Evolutionary conservation across 2,888 invertebrate species (phyloP).

Genomic region (Lycocerus yunnanus): DNA sequence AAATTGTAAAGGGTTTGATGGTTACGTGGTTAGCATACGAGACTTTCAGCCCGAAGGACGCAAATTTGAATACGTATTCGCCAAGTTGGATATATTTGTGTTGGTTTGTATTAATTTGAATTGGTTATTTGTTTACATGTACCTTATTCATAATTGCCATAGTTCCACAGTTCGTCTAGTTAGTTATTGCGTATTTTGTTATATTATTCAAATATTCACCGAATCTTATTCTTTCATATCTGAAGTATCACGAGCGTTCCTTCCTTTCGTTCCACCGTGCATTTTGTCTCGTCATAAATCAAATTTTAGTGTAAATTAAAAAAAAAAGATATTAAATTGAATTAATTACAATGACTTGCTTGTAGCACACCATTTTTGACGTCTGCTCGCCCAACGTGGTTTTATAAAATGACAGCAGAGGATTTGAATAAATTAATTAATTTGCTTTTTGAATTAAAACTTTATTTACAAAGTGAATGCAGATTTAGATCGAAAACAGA

Average conservation of each 20-base stretch:
- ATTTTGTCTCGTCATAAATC: not conserved
- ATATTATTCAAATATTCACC: not conserved
- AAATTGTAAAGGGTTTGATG: not conserved
- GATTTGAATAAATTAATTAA: not conserved
- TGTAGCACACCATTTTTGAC: not conserved
- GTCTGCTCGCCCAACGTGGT: not conserved
- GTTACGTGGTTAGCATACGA: not conserved
- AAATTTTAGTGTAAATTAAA: not conserved
- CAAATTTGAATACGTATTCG: not conserved
- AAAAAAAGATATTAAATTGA: not conserved
- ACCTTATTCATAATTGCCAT: not conserved
- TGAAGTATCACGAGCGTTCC: too few species aligned
- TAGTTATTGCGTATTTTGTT: too few species aligned
- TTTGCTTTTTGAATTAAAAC: not conserved
- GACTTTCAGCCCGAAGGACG: not conserved
- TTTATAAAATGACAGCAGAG: not conserved
- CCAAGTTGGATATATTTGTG: not conserved
- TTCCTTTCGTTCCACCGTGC: too few species aligned
- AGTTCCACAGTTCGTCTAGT: too few species aligned
- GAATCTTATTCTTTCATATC: not conserved
- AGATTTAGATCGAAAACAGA: not conserved
- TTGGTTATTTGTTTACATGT: not conserved
- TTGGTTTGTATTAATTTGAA: not conserved
- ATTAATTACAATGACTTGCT: not conserved
- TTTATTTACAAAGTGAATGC: not conserved